Evolutionary conservation across 2,888 invertebrate genomes (phyloP).

Genomic region (Ormyrus labotus): DNA sequence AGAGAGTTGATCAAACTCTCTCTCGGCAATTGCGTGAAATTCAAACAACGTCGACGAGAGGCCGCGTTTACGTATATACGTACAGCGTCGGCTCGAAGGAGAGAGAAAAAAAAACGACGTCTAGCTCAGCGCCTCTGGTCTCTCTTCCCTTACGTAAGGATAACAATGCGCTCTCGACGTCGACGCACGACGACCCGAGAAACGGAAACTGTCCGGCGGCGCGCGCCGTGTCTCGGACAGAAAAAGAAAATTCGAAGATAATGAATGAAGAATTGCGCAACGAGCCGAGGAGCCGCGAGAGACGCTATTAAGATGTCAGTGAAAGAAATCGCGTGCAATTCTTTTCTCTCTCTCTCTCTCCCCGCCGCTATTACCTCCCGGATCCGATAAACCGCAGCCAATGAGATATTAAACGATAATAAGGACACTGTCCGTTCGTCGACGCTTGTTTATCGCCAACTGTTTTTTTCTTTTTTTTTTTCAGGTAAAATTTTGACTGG

Average conservation of each 20-base stretch:
- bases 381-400: not conserved
- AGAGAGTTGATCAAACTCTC: too few relatives aligned
- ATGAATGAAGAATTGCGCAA: constrained; percentile 37
- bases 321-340: constrained; percentile 42
- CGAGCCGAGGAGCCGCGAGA: not conserved
- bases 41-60: too few relatives aligned
- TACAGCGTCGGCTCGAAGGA: too few relatives aligned
- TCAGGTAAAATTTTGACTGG: too few relatives aligned
- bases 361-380: too few relatives aligned
- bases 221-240: not conserved
- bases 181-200: not conserved
- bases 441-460: too few relatives aligned
- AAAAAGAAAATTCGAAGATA: constrained; percentile 37
- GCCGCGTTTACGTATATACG: too few relatives aligned
- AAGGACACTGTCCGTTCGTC: too few relatives aligned
- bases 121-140: too few relatives aligned
- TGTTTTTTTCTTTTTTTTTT: too few relatives aligned
- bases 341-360: not conserved
- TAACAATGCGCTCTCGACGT: constrained; percentile 18
- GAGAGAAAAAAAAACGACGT: too few relatives aligned
- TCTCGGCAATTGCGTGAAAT: too few relatives aligned
- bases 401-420: constrained; percentile 31
- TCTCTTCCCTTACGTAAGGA: constrained; percentile 15
- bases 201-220: constrained; percentile 29
- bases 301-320: constrained; percentile 43